Conservation (phyloP, 2,888 invertebrate genomes). For the Portevinia maculata region DNA sequence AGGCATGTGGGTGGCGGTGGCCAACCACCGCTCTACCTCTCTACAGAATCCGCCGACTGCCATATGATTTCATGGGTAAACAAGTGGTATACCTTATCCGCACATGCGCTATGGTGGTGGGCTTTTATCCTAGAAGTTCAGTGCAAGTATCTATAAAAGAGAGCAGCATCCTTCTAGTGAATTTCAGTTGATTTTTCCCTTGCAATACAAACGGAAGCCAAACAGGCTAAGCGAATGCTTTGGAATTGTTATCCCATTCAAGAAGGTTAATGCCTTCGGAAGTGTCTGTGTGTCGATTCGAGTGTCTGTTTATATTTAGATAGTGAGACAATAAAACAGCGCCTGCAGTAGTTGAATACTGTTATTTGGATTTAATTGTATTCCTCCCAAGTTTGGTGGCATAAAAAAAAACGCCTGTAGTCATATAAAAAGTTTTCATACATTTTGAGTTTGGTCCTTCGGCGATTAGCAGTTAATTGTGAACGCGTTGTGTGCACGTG, state of each 20-base stretch:
- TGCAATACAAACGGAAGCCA: conserved; percentile 24
- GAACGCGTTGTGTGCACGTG: conserved; percentile 47
- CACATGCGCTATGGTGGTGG: conserved; percentile 30
- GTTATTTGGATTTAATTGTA: background rate
- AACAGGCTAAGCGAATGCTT: background rate
- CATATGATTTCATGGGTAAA: conserved; percentile 64
- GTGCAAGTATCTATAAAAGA: conserved; percentile 48
- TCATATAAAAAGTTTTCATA: conserved; percentile 1
- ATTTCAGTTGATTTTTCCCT: conserved; percentile 58
- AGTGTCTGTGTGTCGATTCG: conserved; percentile 45
- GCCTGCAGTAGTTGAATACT: conserved; percentile 6
- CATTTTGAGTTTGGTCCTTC: conserved; percentile 9
- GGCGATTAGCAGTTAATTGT: conserved; percentile 47
- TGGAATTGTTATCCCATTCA: background rate
- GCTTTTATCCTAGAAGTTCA: conserved; percentile 65
- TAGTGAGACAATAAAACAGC: conserved; percentile 53
- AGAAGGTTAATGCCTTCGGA: conserved; percentile 53
- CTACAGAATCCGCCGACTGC: conserved; percentile 34
- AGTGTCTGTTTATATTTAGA: conserved; percentile 31
- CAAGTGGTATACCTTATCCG: conserved; percentile 66
- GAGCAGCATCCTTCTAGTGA: conserved; percentile 14
- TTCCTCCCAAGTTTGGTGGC: background rate
- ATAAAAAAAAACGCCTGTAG: background rate
- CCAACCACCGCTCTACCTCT: background rate
- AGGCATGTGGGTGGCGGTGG: conserved; percentile 2